phyloP scores from a whole-genome alignment of 2,113 vertebrate species.

The Lota lota region DNA sequence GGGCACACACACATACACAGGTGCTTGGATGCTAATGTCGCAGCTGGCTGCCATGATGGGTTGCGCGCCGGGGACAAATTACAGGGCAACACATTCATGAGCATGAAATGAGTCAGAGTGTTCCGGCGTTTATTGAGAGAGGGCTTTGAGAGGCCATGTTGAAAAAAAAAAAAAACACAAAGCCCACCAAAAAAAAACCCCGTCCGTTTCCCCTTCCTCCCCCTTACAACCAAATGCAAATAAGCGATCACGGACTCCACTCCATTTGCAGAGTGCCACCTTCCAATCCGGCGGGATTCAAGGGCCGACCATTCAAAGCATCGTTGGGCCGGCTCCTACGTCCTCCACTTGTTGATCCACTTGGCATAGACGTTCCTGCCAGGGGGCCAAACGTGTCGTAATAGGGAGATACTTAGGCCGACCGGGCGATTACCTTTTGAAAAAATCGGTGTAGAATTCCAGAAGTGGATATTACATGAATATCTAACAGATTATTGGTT shows the following conservation, averaged over 20 bases:
- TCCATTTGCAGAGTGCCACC: slow-evolving; percentile 11
- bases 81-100: slow-evolving; percentile 40
- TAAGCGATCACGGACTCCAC: slow-evolving; percentile 20
- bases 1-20: not conserved
- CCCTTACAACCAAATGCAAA: slow-evolving; percentile 35
- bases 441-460: too few relatives aligned
- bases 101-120: slow-evolving; percentile 38
- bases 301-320: too few relatives aligned
- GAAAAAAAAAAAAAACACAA: slow-evolving; percentile 33
- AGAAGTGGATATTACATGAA: too few relatives aligned
- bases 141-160: slow-evolving; percentile 3
- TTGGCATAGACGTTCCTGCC: too few relatives aligned
- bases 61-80: slow-evolving; percentile 19
- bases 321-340: too few relatives aligned
- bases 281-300: not conserved
- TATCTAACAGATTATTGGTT: too few relatives aligned
- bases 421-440: too few relatives aligned
- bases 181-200: slow-evolving; percentile 15
- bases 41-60: slow-evolving; percentile 23
- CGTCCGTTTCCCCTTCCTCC: slow-evolving; percentile 20
- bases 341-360: too few relatives aligned
- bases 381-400: too few relatives aligned
- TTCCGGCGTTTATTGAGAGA: slow-evolving; percentile 12
- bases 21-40: not conserved
- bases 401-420: too few relatives aligned